Percentiles rank a stretch among this genome's conserved stretches.
Conservation (phyloP, 2,113 vertebrate genomes). For the Chloroceryle aenea region DNA sequence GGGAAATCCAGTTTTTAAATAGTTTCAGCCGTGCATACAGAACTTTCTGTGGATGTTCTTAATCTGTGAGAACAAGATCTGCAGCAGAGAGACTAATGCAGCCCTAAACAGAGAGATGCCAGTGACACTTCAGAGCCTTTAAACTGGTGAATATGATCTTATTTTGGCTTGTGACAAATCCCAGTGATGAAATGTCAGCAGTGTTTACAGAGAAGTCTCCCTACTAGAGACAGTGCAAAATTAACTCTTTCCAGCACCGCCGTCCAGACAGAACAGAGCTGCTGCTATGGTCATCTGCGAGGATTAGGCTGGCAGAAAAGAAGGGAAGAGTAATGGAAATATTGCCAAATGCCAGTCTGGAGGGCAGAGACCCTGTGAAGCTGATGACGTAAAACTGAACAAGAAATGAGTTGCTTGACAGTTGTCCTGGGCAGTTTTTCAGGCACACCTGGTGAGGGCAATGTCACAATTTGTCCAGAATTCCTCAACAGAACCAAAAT, state of each 20-base stretch:
- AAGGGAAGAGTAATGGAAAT: not conserved
- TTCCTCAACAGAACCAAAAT: not conserved
- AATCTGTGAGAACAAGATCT: slow-evolving; percentile 34
- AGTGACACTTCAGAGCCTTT: slow-evolving; percentile 15
- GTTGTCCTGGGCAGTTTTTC: not conserved
- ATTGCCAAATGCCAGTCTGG: not conserved
- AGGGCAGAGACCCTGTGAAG: not conserved
- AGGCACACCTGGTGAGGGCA: not conserved
- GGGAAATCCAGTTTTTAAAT: not conserved
- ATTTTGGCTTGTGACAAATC: slow-evolving; percentile 52
- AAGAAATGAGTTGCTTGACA: not conserved
- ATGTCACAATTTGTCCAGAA: not conserved
- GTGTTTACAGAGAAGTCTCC: slow-evolving; percentile 20
- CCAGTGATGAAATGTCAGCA: slow-evolving; percentile 36
- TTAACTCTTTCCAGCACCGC: not conserved
- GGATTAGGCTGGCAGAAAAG: not conserved
- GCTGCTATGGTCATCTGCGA: not conserved
- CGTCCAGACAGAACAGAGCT: not conserved
- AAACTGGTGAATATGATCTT: slow-evolving; percentile 18
- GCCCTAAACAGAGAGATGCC: not conserved
- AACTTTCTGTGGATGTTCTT: slow-evolving; percentile 33
- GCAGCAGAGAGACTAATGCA: slow-evolving; percentile 15
- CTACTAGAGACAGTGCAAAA: not conserved
- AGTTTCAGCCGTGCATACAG: slow-evolving; percentile 9
- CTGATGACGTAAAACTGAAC: not conserved